Conservation (phyloP, 2,797 vertebrate genomes). For the Siniperca obscura region DNA sequence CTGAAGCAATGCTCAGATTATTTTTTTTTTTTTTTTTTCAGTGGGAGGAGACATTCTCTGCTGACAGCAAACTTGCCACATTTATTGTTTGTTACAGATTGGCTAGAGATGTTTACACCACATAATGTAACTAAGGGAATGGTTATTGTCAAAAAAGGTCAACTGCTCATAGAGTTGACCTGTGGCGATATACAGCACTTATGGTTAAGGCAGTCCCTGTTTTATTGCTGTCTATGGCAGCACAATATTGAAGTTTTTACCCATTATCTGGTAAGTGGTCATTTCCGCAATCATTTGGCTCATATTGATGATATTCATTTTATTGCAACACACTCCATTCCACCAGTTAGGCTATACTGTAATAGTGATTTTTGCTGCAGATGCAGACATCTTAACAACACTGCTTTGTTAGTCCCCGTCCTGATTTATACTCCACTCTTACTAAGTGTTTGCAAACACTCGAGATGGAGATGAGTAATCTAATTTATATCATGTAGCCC, state of each 20-base stretch:
- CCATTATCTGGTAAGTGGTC: background rate
- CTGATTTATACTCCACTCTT: background rate
- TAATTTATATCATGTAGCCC: background rate
- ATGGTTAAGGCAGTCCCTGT: background rate
- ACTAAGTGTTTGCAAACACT: background rate
- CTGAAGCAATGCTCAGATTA: background rate
- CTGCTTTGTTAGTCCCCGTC: background rate
- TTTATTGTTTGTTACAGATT: constrained; percentile 12
- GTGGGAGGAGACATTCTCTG: background rate
- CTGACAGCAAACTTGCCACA: constrained; percentile 3
- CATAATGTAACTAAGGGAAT: background rate
- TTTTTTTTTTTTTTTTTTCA: constrained; percentile 1
- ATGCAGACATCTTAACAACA: background rate
- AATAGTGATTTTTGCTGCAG: background rate
- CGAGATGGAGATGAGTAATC: background rate
- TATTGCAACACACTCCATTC: background rate
- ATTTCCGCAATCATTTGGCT: background rate
- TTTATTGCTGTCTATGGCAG: background rate
- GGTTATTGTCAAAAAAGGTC: background rate
- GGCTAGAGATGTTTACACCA: constrained; percentile 8
- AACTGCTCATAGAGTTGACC: background rate
- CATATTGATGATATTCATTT: constrained; percentile 8
- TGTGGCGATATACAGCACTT: background rate
- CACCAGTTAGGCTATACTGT: background rate
- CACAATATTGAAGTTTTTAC: background rate